Base-by-base conservation (phyloP, 2,888 invertebrate species). In the Agrochola macilenta region DNA sequence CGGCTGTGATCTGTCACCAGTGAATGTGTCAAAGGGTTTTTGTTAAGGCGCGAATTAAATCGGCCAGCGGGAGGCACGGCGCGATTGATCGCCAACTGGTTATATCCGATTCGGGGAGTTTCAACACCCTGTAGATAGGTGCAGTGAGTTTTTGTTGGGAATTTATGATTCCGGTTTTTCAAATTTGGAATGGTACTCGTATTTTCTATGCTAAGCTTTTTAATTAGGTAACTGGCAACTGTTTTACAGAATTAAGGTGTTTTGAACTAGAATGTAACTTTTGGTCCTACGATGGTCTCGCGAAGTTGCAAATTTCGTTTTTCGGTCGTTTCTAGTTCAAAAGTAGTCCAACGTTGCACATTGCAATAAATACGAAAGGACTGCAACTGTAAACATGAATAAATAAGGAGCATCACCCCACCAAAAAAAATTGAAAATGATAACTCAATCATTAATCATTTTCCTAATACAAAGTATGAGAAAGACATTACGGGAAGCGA, bases 1-100 rank as follows among this genome's bases (percentile, higher is more conserved):
- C 95, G 92, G 89, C 96, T 94, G 96, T 79, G 96, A 93, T 89
- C 93, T 95, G 96, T 96, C 96, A 95, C 89, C 88, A 87, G 89
- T 94, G 93, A 94, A 93, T 91, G 90, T 92, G 93, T 95, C 95
- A 96, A 96, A 96, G 96, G 96, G 96, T 95, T 95, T 93, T 92
- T 93, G 93, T 94, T 92, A 92, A 93, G 92, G 95, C 93, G 93
- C 91, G 95, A 95, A 96, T 96, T 96, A 95, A 96, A 95, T 90
- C 94, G 86, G 89, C 91, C 96, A 96, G 96, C 96, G 95, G 96
- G 96, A 92, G 95, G 93, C 90, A 90, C 60, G 90, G 88, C 89
- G 90, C 91, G 89, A 93, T 94, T 94, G 94, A 95, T 94, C 92
- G 89, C 77, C 85, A 92, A 93, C 94, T 91, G 91, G 94, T 93